Evolutionary conservation across 2,888 invertebrate genomes (phyloP).

Genomic region (Trachelus troglodyta): DNA sequence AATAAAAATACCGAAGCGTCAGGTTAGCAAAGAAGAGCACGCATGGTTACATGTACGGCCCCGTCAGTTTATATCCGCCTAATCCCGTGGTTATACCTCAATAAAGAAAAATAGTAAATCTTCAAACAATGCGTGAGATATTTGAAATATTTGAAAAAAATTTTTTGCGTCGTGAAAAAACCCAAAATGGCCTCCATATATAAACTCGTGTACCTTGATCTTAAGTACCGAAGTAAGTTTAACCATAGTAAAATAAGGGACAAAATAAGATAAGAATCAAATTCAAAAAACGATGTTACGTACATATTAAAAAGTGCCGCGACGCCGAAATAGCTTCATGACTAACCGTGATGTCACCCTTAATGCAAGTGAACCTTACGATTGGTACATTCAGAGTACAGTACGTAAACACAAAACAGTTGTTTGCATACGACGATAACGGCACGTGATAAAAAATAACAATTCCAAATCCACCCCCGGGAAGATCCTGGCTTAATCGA

Average conservation of each 20-base stretch:
- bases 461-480: neutral
- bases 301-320: neutral
- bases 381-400: too few relatives aligned
- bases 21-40: neutral
- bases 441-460: neutral
- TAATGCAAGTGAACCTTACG: too few relatives aligned
- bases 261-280: neutral
- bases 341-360: neutral
- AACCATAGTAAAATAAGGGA: neutral
- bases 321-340: neutral
- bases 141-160: too few relatives aligned
- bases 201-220: neutral
- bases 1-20: neutral
- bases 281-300: neutral
- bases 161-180: neutral
- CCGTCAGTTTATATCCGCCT: neutral
- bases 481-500: neutral
- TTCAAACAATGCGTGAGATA: neutral
- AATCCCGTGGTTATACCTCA: neutral
- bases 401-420: too few relatives aligned
- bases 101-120: neutral
- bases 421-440: too few relatives aligned
- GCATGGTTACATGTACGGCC: neutral
- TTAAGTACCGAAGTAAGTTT: neutral
- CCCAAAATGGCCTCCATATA: neutral